These are phyloP conservation scores for Ptychobarbus kaznakovi DNA, from an alignment of 2,797 vertebrate genomes.

Conservation along the genomic window DNA sequence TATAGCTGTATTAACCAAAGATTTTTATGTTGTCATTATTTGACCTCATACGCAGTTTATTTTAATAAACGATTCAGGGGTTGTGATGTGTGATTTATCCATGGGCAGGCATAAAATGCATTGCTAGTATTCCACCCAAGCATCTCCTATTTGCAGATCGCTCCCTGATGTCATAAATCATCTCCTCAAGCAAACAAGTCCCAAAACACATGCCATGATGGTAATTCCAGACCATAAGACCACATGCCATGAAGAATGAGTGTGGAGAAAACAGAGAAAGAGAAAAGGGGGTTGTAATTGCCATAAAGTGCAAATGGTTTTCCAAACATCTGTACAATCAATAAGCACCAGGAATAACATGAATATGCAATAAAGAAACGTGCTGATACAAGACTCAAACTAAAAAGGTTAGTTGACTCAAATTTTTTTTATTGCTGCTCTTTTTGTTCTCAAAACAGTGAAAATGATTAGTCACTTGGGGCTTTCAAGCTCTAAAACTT, in stretches of 20 bases:
- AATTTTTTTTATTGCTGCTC: neutral
- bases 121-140: conserved; percentile 27
- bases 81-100: conserved; percentile 15
- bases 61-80: conserved; percentile 32
- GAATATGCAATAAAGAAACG: conserved; percentile 63
- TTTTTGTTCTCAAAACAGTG: neutral
- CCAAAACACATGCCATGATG: conserved; percentile 63
- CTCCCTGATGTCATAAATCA: conserved; percentile 48
- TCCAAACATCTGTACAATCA: conserved; percentile 74
- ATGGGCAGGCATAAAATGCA: conserved; percentile 14
- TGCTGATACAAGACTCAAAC: neutral
- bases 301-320: conserved; percentile 59
- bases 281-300: conserved; percentile 60
- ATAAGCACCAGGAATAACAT: conserved; percentile 51
- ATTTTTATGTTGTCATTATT: conserved; percentile 18
- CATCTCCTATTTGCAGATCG: conserved; percentile 19
- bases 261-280: conserved; percentile 52
- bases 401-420: neutral
- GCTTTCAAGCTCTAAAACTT: neutral
- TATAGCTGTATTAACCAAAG: conserved; percentile 24
- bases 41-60: conserved; percentile 17
- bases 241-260: conserved; percentile 64
- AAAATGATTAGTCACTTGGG: neutral
- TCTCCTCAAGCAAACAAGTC: conserved; percentile 48
- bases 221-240: conserved; percentile 71